Base-by-base conservation (phyloP, 2,797 vertebrate genomes). In the Lepus townsendii region DNA sequence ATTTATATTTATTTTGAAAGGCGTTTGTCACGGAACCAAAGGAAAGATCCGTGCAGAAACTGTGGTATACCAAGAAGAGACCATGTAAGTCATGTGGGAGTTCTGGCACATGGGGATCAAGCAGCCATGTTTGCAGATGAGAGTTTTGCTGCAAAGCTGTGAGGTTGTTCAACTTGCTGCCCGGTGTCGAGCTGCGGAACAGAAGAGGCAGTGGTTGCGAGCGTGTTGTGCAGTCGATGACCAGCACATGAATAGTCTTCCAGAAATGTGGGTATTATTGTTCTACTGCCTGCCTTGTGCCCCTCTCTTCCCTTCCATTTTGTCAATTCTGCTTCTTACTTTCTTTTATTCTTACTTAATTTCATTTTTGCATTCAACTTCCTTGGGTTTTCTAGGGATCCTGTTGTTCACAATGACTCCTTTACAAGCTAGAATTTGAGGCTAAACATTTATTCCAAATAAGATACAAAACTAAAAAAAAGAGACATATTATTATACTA, bases 1-100 rank as follows among this genome's bases (percentile, higher is more conserved):
- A 38, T 90, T 90, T 90, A 72, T 85, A 83, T 91, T 85, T 96
- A 73, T 76, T 75, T 32, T 68, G 27, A 91, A 35, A 68, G 80
- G 10, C 54, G 66, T 85, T 75, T 57, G 83, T 79, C 17, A 38
- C 10, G 30, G 90, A 75, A 82, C 8, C 9, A 30, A 92, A 79
- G 11, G 38, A 87, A n/a, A 75, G 2, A 38, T 86, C 82, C 19
- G 47, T 83, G 20, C 7, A 71, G 7, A 66, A 92, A 83, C 7
- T 50, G 0, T 47, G 88, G 66, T 26, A 83, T 42, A 68, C 7
- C 13, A 93, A 75, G 47, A 73, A 35, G 16, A 91, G 54, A 7
- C 26, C 84, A 32, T 7, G 6, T 60, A 84, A 66, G 24, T 66
- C 5, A 35, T 22, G 7, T 30, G 38, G n/a, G 5, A 22, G 35